Evolutionary conservation across 2,113 vertebrate species (phyloP), one percentile per base, ranked within the genome.

Genomic region (Acinonyx jubatus): DNA sequence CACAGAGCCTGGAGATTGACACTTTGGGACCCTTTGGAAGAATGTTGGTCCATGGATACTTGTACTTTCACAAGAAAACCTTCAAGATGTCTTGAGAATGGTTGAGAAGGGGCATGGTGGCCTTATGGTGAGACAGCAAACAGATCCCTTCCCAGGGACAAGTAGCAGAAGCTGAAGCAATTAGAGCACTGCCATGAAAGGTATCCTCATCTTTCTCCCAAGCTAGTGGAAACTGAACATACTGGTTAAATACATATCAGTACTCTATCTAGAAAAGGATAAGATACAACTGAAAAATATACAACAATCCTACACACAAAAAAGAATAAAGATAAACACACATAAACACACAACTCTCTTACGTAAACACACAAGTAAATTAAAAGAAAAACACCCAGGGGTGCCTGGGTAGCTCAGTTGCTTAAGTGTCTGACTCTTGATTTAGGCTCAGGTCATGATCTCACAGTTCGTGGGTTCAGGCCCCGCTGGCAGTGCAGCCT

Each of bases 51-150:
- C 50, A 45, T 11, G 33, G 76, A 48, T 13, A 50, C 25, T 90
- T 86, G 8, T n/a, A 69, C 66, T 96, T 89, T 92, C n/a, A 78
- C 0, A 38, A 73, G 79, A 16, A 95, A 95, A 36, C 4, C 31
- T 95, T 96, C 33, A 88, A 52, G 29, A 33, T 73, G 14, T 80
- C 89, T 96, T 86, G 21, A 71, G n/a, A 95, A 71, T 92, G 31
- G n/a, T 41, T 80, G 38, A n/a, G 15, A 65, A 48, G 19, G 6
- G 14, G 36, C 38, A 27, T 41, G 4, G 27, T 69, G 31, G 50
- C 55, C 66, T 94, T 55, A 85, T 66, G 31, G 15, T 71, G 45
- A 92, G 29, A 74, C 41, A 82, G n/a, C 73, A 82, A 57, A 89
- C 16, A 97, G 61, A 88, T 66, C 3, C 16, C n/a, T 25, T 85